Conservation (phyloP, 1,140 invertebrate genomes). For the Wiebesia pumilae region DNA sequence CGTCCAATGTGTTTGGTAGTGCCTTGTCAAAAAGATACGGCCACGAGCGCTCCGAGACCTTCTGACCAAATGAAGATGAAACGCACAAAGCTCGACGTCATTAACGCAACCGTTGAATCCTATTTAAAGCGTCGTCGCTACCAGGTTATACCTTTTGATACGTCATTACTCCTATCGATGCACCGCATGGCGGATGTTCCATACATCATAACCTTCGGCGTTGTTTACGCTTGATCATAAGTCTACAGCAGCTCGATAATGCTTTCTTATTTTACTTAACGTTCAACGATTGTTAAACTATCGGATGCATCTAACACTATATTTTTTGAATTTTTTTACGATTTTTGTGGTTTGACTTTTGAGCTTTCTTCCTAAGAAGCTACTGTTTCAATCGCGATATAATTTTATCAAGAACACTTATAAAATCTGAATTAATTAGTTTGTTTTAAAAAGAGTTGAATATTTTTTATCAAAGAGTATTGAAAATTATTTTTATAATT, state of each 20-base stretch:
- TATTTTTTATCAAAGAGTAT: no score
- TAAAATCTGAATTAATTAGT: no score
- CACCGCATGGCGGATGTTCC: neutral
- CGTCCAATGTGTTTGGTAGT: constrained; percentile 56
- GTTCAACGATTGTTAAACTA: neutral
- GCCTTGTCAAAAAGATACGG: constrained; percentile 38
- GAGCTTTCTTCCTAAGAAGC: neutral
- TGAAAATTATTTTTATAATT: no score
- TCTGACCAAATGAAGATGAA: constrained; percentile 71
- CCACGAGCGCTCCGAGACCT: constrained; percentile 20
- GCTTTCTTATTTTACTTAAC: neutral
- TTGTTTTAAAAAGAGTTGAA: no score
- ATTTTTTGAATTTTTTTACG: constrained; percentile 44
- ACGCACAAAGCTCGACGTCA: constrained; percentile 70
- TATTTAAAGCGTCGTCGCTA: constrained; percentile 74
- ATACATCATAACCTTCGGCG: constrained; percentile 60
- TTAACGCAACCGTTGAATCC: constrained; percentile 72
- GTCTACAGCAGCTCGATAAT: neutral
- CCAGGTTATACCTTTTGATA: constrained; percentile 62
- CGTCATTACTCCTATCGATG: neutral
- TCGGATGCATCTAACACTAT: neutral
- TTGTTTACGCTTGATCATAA: constrained; percentile 58
- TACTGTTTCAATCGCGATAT: no score
- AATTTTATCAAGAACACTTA: no score
- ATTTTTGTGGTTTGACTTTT: neutral